Base-by-base conservation (phyloP, 2,888 invertebrate genomes). In the Polydrusus cervinus region DNA sequence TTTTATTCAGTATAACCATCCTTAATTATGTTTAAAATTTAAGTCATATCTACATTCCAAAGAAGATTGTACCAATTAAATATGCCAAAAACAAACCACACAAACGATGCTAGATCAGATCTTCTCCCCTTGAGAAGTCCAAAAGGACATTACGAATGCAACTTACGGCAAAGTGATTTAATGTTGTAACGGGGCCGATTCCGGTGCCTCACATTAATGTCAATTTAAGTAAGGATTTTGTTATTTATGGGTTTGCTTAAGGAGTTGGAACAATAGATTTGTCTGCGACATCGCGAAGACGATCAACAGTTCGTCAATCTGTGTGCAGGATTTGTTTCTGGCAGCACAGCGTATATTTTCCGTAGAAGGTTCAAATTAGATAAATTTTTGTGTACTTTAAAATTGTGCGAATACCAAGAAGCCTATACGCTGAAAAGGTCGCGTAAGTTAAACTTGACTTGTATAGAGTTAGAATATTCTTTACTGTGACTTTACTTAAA, bases 221-320 rank as follows among this genome's bases (percentile, higher is more conserved):
- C 85, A 85, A 85, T 85, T 85, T 85, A 84, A 85, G 85, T 85
- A 82, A 82, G 83, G 81, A 82, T 81, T 80, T 74, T 75, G 83
- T 86, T 85, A 86, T 86, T 86, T 86, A 86, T 86, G 75, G 84
- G 82, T 84, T 81, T 81, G 83, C 81, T 84, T 80, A 78, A 81
- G 81, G 79, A 82, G 81, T 84, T 80, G 83, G 84, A 86, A 86
- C 86, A 86, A 86, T 86, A 86, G 85, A 86, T 86, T 86, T 86
- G 86, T 86, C 84, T 80, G 81, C 79, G 83, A 84, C 83, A 84
- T 83, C 83, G 82, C 83, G 83, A 77, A 80, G 82, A 82, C 83
- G 82, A 84, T 82, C 85, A 85, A 84, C 83, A 83, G 71, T 71
- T 71, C 71, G 71, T 75, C 71, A 71, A 69, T 69, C 74, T 47